These are phyloP conservation scores for Phacellophora camtschatica DNA, from an alignment of 30 jellyfish, hydroid and myxozoan species.

Conservation along the genomic window DNA sequence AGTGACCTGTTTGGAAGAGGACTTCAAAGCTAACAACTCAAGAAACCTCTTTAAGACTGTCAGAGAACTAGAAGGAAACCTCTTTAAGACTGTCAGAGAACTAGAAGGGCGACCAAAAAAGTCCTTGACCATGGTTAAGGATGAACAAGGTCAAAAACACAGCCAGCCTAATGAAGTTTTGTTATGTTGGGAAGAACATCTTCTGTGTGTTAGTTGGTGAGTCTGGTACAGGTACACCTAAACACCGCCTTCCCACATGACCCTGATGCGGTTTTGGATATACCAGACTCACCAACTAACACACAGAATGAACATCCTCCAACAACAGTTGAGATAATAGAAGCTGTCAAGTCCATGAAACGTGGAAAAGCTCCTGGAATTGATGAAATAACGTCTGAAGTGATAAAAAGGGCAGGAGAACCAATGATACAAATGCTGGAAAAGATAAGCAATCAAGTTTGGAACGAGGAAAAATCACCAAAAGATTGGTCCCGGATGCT, in stretches of 20 bases:
- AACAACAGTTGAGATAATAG: background rate
- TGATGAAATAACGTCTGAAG: slow-evolving; percentile 28
- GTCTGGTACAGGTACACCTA: slow-evolving; percentile 16
- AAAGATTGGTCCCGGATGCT: slow-evolving; percentile 35
- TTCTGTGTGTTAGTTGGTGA: too few relatives aligned
- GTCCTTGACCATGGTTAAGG: background rate
- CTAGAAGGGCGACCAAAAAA: background rate
- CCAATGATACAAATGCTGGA: slow-evolving; percentile 13
- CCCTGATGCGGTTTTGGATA: background rate
- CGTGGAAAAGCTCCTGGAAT: too few relatives aligned
- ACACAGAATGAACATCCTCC: slow-evolving; percentile 3
- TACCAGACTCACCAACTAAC: slow-evolving; percentile 1
- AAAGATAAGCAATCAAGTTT: background rate
- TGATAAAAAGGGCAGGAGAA: slow-evolving; percentile 36
- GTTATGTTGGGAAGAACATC: slow-evolving; percentile 18
- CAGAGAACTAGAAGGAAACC: slow-evolving; percentile 20
- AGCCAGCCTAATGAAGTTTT: slow-evolving; percentile 14
- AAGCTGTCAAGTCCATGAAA: slow-evolving; percentile 7
- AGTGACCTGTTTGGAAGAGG: slow-evolving; percentile 29
- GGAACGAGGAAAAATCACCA: background rate
- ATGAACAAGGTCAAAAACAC: background rate
- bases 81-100: too few relatives aligned
- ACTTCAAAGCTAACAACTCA: slow-evolving; percentile 12
- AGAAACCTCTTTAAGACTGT: slow-evolving; percentile 8
- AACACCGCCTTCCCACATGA: slow-evolving; percentile 39